phyloP scores from a whole-genome alignment of 1,140 invertebrate species.

The Leptinotarsa lineolata region DNA sequence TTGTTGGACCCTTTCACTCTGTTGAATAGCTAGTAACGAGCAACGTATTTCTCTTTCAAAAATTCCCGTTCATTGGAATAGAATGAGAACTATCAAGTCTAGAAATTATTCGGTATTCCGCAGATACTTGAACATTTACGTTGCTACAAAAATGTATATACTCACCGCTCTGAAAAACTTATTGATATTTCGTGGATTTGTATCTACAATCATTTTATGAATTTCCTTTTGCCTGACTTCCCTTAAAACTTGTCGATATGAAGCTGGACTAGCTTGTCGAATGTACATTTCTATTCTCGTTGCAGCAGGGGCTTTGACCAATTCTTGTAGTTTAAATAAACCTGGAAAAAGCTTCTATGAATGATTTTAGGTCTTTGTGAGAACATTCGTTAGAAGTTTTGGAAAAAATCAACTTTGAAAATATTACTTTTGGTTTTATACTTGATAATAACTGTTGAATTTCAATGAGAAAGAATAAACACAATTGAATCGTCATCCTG shows the following conservation, averaged over 20 bases:
- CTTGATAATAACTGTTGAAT: background rate
- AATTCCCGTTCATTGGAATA: too few relatives aligned
- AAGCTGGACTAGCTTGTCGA: constrained; percentile 71
- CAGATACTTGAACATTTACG: too few relatives aligned
- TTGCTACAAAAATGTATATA: constrained; percentile 30
- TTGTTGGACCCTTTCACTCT: too few relatives aligned
- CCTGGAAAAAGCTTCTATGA: constrained; percentile 64
- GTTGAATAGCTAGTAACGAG: too few relatives aligned
- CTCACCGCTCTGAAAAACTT: constrained; percentile 83
- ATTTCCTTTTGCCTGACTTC: constrained; percentile 83
- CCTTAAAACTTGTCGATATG: constrained; percentile 77
- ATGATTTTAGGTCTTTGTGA: background rate
- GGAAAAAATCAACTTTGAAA: too few relatives aligned
- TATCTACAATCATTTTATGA: constrained; percentile 83
- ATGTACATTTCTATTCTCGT: constrained; percentile 81
- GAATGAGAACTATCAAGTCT: too few relatives aligned
- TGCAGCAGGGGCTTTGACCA: constrained; percentile 71
- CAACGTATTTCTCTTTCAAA: too few relatives aligned
- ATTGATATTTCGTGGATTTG: constrained; percentile 75
- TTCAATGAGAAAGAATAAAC: background rate
- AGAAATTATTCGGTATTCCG: too few relatives aligned
- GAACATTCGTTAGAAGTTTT: too few relatives aligned
- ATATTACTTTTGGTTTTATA: too few relatives aligned
- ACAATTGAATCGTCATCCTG: background rate
- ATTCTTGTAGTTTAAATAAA: constrained; percentile 82